These are phyloP conservation scores for Craterocephalus amniculus DNA, from an alignment of 2,797 vertebrate species.

Conservation along the genomic window DNA sequence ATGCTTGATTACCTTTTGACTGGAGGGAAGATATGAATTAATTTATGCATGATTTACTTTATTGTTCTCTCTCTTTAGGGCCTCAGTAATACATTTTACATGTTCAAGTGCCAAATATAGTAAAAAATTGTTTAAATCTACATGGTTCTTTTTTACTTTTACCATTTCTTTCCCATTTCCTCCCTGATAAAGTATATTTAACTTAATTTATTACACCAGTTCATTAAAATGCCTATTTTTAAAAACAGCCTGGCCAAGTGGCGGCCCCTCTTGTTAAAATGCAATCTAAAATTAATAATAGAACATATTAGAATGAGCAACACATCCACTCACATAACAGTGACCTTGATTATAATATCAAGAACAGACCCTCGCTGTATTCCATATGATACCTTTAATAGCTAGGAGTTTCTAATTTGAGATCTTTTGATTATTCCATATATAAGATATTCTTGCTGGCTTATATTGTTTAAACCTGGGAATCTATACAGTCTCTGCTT, in stretches of 20 bases:
- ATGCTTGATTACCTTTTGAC: conserved; percentile 27
- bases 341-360: neutral
- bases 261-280: neutral
- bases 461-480: neutral
- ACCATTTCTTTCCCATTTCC: neutral
- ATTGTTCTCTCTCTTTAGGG: neutral
- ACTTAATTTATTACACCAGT: neutral
- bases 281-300: neutral
- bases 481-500: neutral
- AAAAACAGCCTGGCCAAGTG: too few species aligned
- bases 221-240: neutral
- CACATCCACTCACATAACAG: neutral
- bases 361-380: neutral
- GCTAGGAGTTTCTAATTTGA: neutral
- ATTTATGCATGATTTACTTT: conserved; percentile 19
- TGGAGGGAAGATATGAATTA: conserved; percentile 6
- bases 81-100: neutral
- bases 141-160: neutral
- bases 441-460: neutral
- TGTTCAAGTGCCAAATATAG: neutral
- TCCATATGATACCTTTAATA: too few species aligned
- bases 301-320: neutral
- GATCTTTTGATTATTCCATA: neutral
- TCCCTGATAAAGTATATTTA: neutral
- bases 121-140: neutral